These are phyloP conservation scores for Melitaea cinxia DNA, from an alignment of 1,140 invertebrate genomes.

Conservation along the genomic window DNA sequence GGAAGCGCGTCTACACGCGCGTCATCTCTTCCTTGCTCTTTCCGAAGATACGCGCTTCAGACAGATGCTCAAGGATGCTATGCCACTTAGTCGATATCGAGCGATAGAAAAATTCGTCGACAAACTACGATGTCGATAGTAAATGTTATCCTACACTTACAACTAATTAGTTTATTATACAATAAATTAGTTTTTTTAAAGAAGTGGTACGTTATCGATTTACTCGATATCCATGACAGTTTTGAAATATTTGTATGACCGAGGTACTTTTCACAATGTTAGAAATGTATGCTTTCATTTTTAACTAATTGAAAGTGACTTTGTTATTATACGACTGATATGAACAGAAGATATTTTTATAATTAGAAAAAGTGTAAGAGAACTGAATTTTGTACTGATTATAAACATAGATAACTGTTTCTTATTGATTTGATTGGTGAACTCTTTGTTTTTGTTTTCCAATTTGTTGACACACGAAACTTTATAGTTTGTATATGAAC, in stretches of 20 bases:
- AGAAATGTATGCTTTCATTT: slow-evolving; percentile 2
- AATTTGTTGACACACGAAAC: too few relatives aligned
- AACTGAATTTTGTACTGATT: slow-evolving; percentile 1
- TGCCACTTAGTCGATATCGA: slow-evolving; percentile 84
- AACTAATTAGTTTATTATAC: too few relatives aligned
- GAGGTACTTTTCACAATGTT: too few relatives aligned
- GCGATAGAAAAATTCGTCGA: slow-evolving; percentile 85
- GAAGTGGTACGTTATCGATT: background rate
- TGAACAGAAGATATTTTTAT: slow-evolving; percentile 69
- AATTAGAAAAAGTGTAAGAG: slow-evolving; percentile 23
- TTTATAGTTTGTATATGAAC: too few relatives aligned
- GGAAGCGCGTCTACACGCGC: slow-evolving; percentile 90
- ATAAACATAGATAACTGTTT: background rate
- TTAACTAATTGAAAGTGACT: background rate
- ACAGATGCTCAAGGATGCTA: slow-evolving; percentile 84
- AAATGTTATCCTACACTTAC: background rate
- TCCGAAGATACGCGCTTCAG: slow-evolving; percentile 85
- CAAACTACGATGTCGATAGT: slow-evolving; percentile 63
- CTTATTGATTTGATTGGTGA: background rate
- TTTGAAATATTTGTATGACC: background rate
- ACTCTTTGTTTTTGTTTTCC: too few relatives aligned
- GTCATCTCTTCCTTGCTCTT: slow-evolving; percentile 84
- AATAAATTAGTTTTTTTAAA: background rate
- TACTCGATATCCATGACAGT: background rate
- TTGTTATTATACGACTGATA: slow-evolving; percentile 49